These are phyloP conservation scores for Dryoscopus gambensis DNA, from an alignment of 2,113 vertebrate species.

Conservation along the genomic window DNA sequence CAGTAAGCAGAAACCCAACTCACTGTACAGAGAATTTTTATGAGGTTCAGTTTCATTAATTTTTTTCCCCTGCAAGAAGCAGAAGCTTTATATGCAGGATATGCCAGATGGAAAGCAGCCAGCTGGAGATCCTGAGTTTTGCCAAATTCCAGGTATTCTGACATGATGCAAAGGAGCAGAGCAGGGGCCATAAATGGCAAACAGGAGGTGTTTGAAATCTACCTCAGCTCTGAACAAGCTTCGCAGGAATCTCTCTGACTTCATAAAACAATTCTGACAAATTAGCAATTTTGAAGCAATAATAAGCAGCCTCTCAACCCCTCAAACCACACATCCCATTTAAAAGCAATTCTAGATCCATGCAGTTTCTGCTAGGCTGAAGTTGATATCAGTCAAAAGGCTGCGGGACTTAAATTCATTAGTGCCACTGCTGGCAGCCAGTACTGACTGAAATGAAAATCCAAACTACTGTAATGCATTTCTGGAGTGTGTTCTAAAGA, in stretches of 20 bases:
- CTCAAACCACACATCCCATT: not conserved
- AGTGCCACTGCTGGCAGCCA: not conserved
- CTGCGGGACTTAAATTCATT: not conserved
- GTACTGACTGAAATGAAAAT: not conserved
- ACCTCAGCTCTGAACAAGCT: not conserved
- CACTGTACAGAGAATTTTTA: not conserved
- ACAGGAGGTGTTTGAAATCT: not conserved
- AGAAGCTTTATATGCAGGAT: not conserved
- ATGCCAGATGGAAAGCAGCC: not conserved
- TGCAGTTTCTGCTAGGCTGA: not conserved
- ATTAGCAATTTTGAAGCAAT: not conserved
- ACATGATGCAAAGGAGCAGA: not conserved
- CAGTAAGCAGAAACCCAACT: not conserved
- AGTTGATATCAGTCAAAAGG: not conserved
- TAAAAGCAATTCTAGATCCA: not conserved
- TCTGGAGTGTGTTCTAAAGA: not conserved
- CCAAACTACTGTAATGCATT: not conserved
- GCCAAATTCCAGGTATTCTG: not conserved
- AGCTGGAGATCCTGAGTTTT: not conserved
- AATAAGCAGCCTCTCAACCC: not conserved
- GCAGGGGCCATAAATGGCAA: not conserved
- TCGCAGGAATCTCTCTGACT: not conserved
- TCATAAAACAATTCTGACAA: not conserved
- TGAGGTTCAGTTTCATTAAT: not conserved
- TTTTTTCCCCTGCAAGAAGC: not conserved